Percentiles rank a stretch among this genome's conserved stretches.
phyloP scores from a whole-genome alignment of 2,888 invertebrate species.

The Cantharis rustica region DNA sequence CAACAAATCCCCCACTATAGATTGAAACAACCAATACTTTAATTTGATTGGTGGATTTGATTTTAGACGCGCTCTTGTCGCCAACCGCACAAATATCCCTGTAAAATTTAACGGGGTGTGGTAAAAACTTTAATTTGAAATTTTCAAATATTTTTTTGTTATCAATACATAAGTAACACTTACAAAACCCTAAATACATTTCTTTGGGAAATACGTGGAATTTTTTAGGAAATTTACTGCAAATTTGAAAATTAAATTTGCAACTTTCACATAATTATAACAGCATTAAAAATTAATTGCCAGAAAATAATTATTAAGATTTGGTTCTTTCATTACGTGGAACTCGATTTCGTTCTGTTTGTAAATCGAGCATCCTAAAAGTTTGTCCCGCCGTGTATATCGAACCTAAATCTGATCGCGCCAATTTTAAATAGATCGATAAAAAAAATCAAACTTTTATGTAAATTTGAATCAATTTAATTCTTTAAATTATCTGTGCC shows the following conservation, averaged over 20 bases:
- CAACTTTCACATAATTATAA: too few species aligned
- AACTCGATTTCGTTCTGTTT: too few species aligned
- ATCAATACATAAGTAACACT: too few species aligned
- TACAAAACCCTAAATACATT: not conserved
- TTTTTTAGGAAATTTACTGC: not conserved
- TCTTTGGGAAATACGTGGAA: not conserved
- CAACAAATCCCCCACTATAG: conserved; percentile 38
- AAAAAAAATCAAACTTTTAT: not conserved
- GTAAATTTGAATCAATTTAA: not conserved
- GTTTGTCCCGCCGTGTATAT: not conserved
- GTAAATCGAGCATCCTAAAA: not conserved
- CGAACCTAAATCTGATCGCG: not conserved
- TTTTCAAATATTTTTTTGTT: conserved; percentile 11
- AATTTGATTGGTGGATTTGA: conserved; percentile 46
- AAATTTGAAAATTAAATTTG: not conserved
- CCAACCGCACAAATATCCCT: conserved; percentile 38
- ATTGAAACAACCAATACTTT: conserved; percentile 32
- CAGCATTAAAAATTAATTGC: too few species aligned
- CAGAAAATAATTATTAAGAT: too few species aligned
- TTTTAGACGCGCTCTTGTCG: conserved; percentile 44
- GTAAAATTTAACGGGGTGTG: conserved; percentile 39
- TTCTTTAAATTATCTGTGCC: not conserved
- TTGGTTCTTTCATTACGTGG: too few species aligned
- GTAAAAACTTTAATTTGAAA: conserved; percentile 26
- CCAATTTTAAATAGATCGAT: not conserved